These are phyloP conservation scores for Xiphorhynchus elegans DNA, from an alignment of 2,113 vertebrate genomes.

Conservation along the genomic window DNA sequence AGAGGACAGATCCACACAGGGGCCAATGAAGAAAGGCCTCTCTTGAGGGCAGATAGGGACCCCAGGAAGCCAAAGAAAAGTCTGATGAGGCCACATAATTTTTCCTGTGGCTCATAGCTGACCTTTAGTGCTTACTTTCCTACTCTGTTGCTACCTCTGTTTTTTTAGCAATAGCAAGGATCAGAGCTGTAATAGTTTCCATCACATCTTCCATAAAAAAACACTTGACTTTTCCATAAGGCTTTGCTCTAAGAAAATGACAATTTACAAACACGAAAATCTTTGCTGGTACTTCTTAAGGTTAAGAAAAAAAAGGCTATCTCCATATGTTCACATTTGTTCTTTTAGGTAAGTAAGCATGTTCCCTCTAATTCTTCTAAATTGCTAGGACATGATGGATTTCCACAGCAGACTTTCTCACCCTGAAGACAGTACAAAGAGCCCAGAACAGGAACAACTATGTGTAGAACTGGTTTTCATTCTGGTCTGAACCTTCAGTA, in stretches of 20 bases:
- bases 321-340: conserved; percentile 29
- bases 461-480: not conserved
- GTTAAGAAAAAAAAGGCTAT: not conserved
- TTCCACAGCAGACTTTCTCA: conserved; percentile 10
- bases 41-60: not conserved
- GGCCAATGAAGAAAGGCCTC: not conserved
- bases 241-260: conserved; percentile 50
- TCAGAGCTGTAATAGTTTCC: conserved; percentile 46
- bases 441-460: not conserved
- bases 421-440: not conserved
- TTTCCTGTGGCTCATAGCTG: not conserved
- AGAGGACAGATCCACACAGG: not conserved
- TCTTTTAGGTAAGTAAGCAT: conserved; percentile 58
- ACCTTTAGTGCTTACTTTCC: not conserved
- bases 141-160: not conserved
- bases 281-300: conserved; percentile 37
- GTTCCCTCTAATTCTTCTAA: conserved; percentile 44
- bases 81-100: not conserved
- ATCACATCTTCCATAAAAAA: not conserved
- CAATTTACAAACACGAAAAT: conserved; percentile 54
- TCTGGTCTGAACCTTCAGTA: not conserved
- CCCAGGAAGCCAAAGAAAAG: not conserved
- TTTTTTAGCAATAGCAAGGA: conserved; percentile 30
- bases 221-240: conserved; percentile 38
- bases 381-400: conserved; percentile 24